Conservation (phyloP, 2,797 vertebrate species). For the Fistularia tabacaria region DNA sequence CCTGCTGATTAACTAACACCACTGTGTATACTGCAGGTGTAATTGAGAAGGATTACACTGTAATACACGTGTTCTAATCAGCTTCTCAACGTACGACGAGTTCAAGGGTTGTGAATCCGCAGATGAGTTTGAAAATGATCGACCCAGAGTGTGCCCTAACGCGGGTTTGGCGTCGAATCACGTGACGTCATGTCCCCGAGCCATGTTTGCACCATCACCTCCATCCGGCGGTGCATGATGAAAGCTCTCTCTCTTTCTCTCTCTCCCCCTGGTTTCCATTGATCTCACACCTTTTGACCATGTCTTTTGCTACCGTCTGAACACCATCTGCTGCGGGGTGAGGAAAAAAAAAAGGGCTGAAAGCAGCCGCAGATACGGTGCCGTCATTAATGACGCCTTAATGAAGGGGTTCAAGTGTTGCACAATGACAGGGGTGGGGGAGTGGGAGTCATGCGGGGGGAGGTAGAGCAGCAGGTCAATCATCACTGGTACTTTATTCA, state of each 20-base stretch:
- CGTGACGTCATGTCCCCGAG: not conserved
- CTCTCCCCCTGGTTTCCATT: slow-evolving; percentile 20
- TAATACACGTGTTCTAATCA: not conserved
- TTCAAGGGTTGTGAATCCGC: slow-evolving; percentile 12
- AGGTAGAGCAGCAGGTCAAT: slow-evolving; percentile 49
- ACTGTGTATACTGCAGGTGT: too few relatives aligned
- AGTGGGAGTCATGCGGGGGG: too few relatives aligned
- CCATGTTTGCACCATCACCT: slow-evolving; percentile 14
- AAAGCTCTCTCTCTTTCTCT: slow-evolving; percentile 26
- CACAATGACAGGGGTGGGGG: slow-evolving; percentile 39
- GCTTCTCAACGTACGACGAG: slow-evolving; percentile 1
- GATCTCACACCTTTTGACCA: slow-evolving; percentile 25
- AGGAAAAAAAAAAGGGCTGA: slow-evolving; percentile 29
- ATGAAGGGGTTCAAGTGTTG: slow-evolving; percentile 49
- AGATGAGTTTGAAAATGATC: not conserved
- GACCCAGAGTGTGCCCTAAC: slow-evolving; percentile 26
- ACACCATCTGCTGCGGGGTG: too few relatives aligned
- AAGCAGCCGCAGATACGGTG: not conserved
- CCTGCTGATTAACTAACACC: too few relatives aligned
- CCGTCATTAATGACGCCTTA: slow-evolving; percentile 54
- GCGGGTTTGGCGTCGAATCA: slow-evolving; percentile 11
- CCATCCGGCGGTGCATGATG: slow-evolving; percentile 19
- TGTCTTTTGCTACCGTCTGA: too few relatives aligned
- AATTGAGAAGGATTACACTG: too few relatives aligned
- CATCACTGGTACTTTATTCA: slow-evolving; percentile 68